Conservation (phyloP, 2,113 vertebrate genomes). For the Notothenia coriiceps region DNA sequence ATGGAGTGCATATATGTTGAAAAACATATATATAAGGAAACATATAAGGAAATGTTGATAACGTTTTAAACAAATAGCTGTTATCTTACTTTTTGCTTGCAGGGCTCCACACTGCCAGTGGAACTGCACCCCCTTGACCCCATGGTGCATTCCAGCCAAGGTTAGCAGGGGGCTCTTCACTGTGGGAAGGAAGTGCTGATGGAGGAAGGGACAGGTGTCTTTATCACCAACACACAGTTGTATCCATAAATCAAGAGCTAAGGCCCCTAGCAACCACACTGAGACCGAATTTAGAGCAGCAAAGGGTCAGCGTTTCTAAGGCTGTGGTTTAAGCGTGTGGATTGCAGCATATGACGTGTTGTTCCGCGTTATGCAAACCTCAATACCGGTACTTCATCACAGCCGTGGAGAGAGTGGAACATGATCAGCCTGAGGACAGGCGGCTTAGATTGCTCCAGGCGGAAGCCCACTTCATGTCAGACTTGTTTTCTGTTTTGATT, state of each 20-base stretch:
- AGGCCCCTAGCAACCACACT: constrained; percentile 44
- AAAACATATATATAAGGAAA: background rate
- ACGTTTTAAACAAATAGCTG: background rate
- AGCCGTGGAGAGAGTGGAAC: constrained; percentile 30
- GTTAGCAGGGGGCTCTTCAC: constrained; percentile 69
- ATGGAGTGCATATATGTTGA: background rate
- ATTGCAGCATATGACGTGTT: constrained; percentile 43
- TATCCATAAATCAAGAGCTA: constrained; percentile 76
- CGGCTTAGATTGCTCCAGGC: constrained; percentile 30
- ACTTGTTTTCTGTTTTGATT: constrained; percentile 3
- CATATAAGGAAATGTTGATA: background rate
- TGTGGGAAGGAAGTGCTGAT: constrained; percentile 70
- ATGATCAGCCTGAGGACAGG: constrained; percentile 57
- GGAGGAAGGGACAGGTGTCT: constrained; percentile 77
- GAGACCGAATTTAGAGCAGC: constrained; percentile 48
- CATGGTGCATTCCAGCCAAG: constrained; percentile 72
- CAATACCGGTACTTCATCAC: constrained; percentile 48
- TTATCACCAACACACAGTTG: constrained; percentile 69
- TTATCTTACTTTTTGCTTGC: background rate
- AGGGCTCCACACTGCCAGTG: constrained; percentile 22
- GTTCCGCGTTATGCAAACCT: constrained; percentile 53
- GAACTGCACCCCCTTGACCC: constrained; percentile 51
- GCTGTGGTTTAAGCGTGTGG: constrained; percentile 37
- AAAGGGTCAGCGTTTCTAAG: constrained; percentile 41
- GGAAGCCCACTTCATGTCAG: constrained; percentile 29